These are phyloP conservation scores for Heliconius eleuchia DNA, from an alignment of 1,140 invertebrate species.

Conservation along the genomic window DNA sequence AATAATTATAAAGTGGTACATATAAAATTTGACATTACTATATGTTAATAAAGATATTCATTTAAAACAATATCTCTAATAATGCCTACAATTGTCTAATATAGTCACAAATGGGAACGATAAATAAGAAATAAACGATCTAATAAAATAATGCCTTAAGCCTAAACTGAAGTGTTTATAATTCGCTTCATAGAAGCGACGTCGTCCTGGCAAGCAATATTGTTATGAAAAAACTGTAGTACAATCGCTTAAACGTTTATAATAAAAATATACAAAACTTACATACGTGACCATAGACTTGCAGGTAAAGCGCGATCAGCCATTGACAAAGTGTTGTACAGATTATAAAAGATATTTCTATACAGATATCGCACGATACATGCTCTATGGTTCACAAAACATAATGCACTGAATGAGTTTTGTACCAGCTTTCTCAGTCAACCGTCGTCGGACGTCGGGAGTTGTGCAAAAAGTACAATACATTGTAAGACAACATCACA, in stretches of 20 bases:
- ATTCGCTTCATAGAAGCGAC: slow-evolving; percentile 77
- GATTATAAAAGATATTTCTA: slow-evolving; percentile 11
- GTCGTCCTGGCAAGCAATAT: slow-evolving; percentile 46
- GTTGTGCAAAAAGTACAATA: slow-evolving; percentile 67
- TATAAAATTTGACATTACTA: slow-evolving; percentile 48
- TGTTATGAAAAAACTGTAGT: slow-evolving; percentile 60
- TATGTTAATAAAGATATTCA: slow-evolving; percentile 39
- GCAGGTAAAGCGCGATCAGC: slow-evolving; percentile 25
- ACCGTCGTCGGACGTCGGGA: slow-evolving; percentile 49
- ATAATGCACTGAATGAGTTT: slow-evolving; percentile 71
- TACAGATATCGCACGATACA: slow-evolving; percentile 14
- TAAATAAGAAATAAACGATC: slow-evolving; percentile 66
- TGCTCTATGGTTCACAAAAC: slow-evolving; percentile 51
- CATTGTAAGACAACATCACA: slow-evolving; percentile 59
- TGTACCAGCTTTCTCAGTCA: slow-evolving; percentile 73
- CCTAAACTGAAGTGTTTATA: slow-evolving; percentile 49
- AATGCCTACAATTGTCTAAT: slow-evolving; percentile 69
- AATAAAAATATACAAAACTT: slow-evolving; percentile 75
- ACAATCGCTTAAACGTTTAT: slow-evolving; percentile 58
- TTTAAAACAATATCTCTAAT: slow-evolving; percentile 61
- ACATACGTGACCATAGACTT: slow-evolving; percentile 51
- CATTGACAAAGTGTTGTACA: slow-evolving; percentile 1
- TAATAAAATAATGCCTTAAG: slow-evolving; percentile 61
- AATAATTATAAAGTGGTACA: slow-evolving; percentile 48
- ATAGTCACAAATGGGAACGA: slow-evolving; percentile 59